phyloP scores from a whole-genome alignment of 2,888 invertebrate genomes.

The Siphonodentalium dalli region DNA sequence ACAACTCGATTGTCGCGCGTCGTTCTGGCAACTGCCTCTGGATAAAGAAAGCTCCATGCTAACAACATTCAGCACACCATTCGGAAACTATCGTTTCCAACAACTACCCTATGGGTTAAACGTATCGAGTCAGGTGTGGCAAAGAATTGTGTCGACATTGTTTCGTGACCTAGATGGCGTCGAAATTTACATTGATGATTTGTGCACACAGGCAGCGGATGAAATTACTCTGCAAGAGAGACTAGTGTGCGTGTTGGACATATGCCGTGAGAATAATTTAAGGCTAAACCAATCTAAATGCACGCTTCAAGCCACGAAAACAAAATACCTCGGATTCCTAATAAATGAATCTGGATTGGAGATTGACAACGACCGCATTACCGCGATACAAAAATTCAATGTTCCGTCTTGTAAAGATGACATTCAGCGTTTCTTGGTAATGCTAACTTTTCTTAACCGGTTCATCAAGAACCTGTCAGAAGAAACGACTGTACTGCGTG shows the following conservation, averaged over 20 bases:
- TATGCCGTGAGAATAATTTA: neutral
- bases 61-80: no score
- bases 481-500: neutral
- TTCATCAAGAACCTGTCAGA: neutral
- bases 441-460: neutral
- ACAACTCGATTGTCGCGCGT: neutral
- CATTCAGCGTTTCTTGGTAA: neutral
- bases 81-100: neutral
- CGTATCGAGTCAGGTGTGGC: neutral
- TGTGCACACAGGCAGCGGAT: neutral
- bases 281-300: neutral
- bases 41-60: neutral
- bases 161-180: neutral
- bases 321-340: slow-evolving; percentile 1
- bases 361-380: neutral
- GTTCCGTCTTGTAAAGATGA: neutral
- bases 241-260: neutral
- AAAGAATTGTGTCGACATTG: neutral
- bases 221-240: no score
- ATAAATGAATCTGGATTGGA: neutral
- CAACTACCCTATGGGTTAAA: neutral
- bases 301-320: neutral
- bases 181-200: no score
- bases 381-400: neutral
- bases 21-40: neutral